Percentiles rank a stretch among this genome's conserved stretches.
phyloP scores from a whole-genome alignment of 1,140 invertebrate species.

The Sinella curviseta region DNA sequence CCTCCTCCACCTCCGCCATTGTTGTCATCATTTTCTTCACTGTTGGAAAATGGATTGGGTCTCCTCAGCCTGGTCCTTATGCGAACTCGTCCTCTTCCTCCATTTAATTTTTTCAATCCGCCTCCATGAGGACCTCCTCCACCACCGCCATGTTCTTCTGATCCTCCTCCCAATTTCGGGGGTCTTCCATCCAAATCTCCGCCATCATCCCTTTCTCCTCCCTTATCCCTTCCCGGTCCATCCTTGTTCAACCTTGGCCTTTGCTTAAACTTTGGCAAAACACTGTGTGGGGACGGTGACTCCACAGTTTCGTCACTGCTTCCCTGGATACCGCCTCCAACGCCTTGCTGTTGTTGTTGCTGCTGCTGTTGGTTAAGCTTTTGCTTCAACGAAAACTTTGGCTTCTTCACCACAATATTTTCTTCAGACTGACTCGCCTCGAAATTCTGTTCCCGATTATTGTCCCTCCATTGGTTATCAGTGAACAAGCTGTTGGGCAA shows the following conservation, averaged over 20 bases:
- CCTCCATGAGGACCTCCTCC: neutral
- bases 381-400: slow-evolving; percentile 32
- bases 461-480: slow-evolving; percentile 26
- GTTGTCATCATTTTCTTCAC: neutral
- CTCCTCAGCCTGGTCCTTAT: neutral
- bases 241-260: neutral
- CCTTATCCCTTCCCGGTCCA: neutral
- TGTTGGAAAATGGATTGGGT: neutral
- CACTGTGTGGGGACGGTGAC: neutral
- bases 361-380: neutral
- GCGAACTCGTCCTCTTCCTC: neutral
- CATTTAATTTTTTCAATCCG: neutral
- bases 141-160: neutral
- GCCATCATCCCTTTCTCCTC: neutral
- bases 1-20: neutral
- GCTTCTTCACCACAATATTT: slow-evolving; percentile 24
- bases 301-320: slow-evolving; percentile 16
- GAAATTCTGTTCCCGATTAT: neutral
- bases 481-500: slow-evolving; percentile 12
- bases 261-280: neutral
- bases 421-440: slow-evolving; percentile 29
- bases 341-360: neutral
- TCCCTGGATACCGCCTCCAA: neutral
- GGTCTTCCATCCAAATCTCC: neutral
- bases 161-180: no score